Base-by-base conservation (phyloP, 2,113 vertebrate genomes). In the Chelonoidis abingdonii region DNA sequence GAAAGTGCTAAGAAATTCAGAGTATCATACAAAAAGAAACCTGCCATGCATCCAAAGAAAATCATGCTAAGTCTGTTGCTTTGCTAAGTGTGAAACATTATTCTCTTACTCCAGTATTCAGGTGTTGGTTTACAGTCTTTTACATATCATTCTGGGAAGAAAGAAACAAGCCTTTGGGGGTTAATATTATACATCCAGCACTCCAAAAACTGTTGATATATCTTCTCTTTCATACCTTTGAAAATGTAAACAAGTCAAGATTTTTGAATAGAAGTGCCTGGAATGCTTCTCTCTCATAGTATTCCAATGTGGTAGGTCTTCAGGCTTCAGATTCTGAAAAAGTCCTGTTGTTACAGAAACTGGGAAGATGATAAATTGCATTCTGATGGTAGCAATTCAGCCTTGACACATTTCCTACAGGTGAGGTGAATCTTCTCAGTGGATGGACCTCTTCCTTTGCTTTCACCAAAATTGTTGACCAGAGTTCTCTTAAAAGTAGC, bases 201-300 rank as follows among this genome's bases (percentile, higher is more conserved):
- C 53, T 95, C 88, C 59, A 97, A 89, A 97, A 90, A 50, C 75
- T 78, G 8, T 53, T 65, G 8, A 50, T 49, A 5, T 47, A n/a
- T 72, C 79, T 94, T 89, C 84, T 72, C 86, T 97, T 95, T 82
- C 24, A 81, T 25, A 83, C 91, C 94, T 96, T 96, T 80, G 83
- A 6, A 90, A 41, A 95, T 22, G 16, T 69, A 94, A 97, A 92
- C 25, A 91, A 96, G 91, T 19, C 86, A 59, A 84, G 47, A 80
- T 65, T 85, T 93, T 53, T 78, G 69, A 96, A 86, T 49, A 53
- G 86, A 82, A 84, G 44, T 92, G 94, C 86, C 21, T 83, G 89
- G 56, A 92, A 88, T 87, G 1, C 57, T 54, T 92, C 96, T 89
- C 82, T 83, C 83, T 86, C 65, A n/a, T 53, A 69, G 7, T 62